These are phyloP conservation scores for Chirona hameri DNA, from an alignment of 2,888 invertebrate species.

Conservation along the genomic window DNA sequence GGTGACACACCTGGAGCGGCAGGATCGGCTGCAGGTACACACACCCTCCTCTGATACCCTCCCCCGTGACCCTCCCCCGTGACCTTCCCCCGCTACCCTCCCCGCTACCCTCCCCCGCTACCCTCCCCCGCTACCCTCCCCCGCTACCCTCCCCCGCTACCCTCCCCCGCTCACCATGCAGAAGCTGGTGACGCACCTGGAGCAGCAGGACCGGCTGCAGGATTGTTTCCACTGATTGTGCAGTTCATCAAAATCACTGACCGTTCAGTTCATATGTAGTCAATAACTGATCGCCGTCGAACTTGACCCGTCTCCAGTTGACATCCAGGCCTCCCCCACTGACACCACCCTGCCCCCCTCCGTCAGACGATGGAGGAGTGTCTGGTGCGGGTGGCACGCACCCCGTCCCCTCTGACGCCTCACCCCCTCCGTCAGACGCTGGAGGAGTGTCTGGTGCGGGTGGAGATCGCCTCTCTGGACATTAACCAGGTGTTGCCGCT, in stretches of 20 bases:
- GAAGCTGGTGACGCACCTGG: constrained; percentile 65
- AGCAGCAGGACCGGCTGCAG: constrained; percentile 50
- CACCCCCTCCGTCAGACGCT: constrained; percentile 51
- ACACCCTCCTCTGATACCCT: too few species aligned
- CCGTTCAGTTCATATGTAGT: too few species aligned
- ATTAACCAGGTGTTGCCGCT: constrained; percentile 66
- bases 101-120: too few species aligned
- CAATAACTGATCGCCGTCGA: too few species aligned
- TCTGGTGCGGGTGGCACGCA: constrained; percentile 57
- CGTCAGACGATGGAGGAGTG: constrained; percentile 62
- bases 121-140: too few species aligned
- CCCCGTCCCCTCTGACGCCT: neutral
- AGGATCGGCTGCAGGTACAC: constrained; percentile 43
- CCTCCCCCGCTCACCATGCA: constrained; percentile 69
- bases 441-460: constrained; percentile 66
- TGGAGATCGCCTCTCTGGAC: constrained; percentile 71
- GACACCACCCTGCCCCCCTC: neutral
- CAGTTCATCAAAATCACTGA: too few species aligned
- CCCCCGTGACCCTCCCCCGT: too few species aligned
- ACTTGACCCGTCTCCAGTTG: too few species aligned
- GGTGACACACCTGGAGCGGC: constrained; percentile 62
- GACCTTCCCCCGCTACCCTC: too few species aligned
- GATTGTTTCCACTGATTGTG: too few species aligned
- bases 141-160: too few species aligned
- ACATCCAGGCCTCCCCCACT: too few species aligned